Conservation (phyloP, 64 coral and sea anemone species). For the Pocillopora verrucosa region DNA sequence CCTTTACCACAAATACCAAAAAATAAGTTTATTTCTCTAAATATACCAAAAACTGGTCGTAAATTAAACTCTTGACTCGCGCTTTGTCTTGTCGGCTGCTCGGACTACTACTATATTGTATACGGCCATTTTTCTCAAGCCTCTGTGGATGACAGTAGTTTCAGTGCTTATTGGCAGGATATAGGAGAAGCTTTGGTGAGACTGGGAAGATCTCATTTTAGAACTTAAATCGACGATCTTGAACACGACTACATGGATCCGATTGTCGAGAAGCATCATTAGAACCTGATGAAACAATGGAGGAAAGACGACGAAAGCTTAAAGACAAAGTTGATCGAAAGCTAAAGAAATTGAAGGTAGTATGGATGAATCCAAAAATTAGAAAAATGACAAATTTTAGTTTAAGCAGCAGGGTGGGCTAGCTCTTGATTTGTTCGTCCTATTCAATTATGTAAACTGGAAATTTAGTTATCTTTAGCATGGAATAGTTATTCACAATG, state of each 20-base stretch:
- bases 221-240: slow-evolving; percentile 21
- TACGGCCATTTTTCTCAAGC: slow-evolving; percentile 37
- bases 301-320: slow-evolving; percentile 15
- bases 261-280: neutral
- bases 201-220: slow-evolving; percentile 2
- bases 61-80: too few species aligned
- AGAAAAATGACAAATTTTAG: too few species aligned
- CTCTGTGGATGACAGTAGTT: slow-evolving; percentile 11
- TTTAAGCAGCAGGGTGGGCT: too few species aligned
- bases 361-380: neutral
- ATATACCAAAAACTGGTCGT: too few species aligned
- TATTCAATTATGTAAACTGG: too few species aligned
- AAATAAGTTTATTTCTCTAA: too few species aligned
- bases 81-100: too few species aligned
- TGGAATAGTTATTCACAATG: too few species aligned
- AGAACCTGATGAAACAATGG: slow-evolving; percentile 40
- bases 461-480: too few species aligned
- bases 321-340: neutral
- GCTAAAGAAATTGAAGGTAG: slow-evolving; percentile 29
- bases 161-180: slow-evolving; percentile 27
- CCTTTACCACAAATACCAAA: too few species aligned
- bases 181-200: slow-evolving; percentile 17
- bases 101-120: too few species aligned
- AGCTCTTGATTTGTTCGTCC: too few species aligned
- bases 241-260: slow-evolving; percentile 33